Conservation (phyloP, 64 coral and sea anemone genomes). For the Orbicella faveolata region DNA sequence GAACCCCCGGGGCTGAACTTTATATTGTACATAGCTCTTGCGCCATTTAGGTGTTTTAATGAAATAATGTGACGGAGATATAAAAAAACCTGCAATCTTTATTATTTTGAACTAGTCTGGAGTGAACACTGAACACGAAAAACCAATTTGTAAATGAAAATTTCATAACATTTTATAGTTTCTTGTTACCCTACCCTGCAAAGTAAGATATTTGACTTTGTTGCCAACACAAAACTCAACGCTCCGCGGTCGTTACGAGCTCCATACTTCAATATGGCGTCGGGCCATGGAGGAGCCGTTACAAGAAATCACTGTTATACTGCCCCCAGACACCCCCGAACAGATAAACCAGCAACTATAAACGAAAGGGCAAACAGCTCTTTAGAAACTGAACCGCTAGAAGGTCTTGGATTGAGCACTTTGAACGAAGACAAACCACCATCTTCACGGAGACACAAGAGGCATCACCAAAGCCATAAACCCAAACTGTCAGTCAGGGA, state of each 20-base stretch:
- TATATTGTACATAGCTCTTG: background rate
- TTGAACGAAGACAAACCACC: slow-evolving; percentile 42
- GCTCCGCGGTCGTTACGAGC: slow-evolving; percentile 27
- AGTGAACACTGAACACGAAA: too few relatives aligned
- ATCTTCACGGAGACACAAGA: slow-evolving; percentile 31
- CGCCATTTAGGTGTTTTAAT: background rate
- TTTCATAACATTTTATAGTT: background rate
- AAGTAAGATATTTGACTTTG: background rate
- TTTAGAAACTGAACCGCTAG: slow-evolving; percentile 53
- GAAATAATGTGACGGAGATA: background rate
- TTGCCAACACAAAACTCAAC: slow-evolving; percentile 41
- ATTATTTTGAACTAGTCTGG: too few relatives aligned
- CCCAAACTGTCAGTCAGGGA: slow-evolving; percentile 33
- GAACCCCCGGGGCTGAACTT: too few relatives aligned
- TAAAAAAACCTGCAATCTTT: too few relatives aligned
- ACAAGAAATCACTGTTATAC: slow-evolving; percentile 92
- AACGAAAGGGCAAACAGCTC: slow-evolving; percentile 72
- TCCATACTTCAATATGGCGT: slow-evolving; percentile 89
- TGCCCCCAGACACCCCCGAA: slow-evolving; percentile 91
- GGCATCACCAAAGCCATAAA: slow-evolving; percentile 17
- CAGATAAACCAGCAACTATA: slow-evolving; percentile 82
- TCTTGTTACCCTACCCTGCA: background rate
- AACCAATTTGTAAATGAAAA: too few relatives aligned
- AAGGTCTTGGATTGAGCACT: background rate
- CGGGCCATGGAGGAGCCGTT: slow-evolving; percentile 76